Base-by-base conservation (phyloP, 2,797 vertebrate species). In the Euthynnus affinis region DNA sequence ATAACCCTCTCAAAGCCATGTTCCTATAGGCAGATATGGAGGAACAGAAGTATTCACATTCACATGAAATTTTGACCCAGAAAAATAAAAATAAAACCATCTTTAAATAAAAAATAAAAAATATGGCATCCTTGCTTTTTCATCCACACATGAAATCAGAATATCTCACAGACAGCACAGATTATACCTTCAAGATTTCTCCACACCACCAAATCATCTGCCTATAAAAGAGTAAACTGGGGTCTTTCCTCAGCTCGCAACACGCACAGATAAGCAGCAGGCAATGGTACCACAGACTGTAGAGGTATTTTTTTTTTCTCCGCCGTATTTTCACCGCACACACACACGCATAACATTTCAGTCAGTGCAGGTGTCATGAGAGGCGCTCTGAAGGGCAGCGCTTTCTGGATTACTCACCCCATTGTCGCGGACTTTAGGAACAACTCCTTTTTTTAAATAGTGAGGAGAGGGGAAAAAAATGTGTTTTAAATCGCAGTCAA, bases 321-420 rank as follows among this genome's bases (percentile, higher is more conserved):
- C n/a, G 13, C 29, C 6, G 13, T 22, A 71, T 87, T 82, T 78
- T 57, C 40, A 27, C 29, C 29, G 9, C 69, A 72, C 52, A 42
- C 82, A 64, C 53, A 46, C 46, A 49, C 46, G 12, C 57, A 20
- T 4, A 58, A 64, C 32, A 75, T 69, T 29, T 58, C 46, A 42
- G 83, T 18, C 65, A 40, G 89, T 37, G 91, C 90, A 90, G 80
- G 85, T 92, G 89, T 88, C 75, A 83, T 52, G 56, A 77, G 78
- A 80, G 70, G 73, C 76, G 78, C 82, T 79, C 81, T 62, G 77
- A 77, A 82, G 78, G 83, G 61, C 84, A 85, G 82, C 69, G 70
- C 81, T 73, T 42, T 58, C 58, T 65, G 67, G 40, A 71, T 78
- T 82, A 95, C 95, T 95, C 90, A 96, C 95, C 95, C 95, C 95